phyloP scores from a whole-genome alignment of 1,140 invertebrate species.

The Drosophila burlai region DNA sequence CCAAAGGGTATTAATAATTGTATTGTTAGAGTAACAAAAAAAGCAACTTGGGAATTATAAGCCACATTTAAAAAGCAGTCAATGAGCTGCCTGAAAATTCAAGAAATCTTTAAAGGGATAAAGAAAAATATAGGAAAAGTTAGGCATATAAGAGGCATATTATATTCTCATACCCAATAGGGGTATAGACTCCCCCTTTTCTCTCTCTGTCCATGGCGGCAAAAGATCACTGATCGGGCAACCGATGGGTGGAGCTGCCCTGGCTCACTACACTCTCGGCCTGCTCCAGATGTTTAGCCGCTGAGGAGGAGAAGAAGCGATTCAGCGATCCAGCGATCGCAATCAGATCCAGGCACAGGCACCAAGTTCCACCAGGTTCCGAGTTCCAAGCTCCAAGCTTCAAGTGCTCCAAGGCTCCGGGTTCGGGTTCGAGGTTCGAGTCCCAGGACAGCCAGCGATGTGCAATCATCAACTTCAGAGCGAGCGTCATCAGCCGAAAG shows the following conservation, averaged over 20 bases:
- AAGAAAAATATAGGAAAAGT: not conserved
- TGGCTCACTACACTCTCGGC: conserved; percentile 25
- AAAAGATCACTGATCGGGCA: conserved; percentile 75
- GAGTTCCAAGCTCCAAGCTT: not conserved
- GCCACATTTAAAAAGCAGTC: not conserved
- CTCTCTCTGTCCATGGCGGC: conserved; percentile 48
- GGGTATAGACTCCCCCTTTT: not conserved
- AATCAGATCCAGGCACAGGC: conserved; percentile 48
- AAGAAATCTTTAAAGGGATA: not conserved
- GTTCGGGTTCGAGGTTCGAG: conserved; percentile 6
- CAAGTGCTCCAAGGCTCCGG: not conserved
- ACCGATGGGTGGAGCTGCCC: conserved; percentile 54
- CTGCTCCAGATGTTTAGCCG: conserved; percentile 83
- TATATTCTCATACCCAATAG: not conserved
- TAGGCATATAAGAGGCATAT: no score
- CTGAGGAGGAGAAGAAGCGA: conserved; percentile 30
- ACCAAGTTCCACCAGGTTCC: no score
- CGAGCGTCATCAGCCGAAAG: conserved; percentile 52
- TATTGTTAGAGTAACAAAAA: not conserved
- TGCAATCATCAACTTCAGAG: conserved; percentile 80
- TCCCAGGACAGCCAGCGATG: conserved; percentile 24
- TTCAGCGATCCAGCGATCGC: conserved; percentile 62
- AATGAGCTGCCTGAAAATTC: not conserved
- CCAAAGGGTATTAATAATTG: no score
- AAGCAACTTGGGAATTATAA: not conserved